Base-by-base conservation (phyloP, 1,140 invertebrate species). In the Lasioglossum albipes region DNA sequence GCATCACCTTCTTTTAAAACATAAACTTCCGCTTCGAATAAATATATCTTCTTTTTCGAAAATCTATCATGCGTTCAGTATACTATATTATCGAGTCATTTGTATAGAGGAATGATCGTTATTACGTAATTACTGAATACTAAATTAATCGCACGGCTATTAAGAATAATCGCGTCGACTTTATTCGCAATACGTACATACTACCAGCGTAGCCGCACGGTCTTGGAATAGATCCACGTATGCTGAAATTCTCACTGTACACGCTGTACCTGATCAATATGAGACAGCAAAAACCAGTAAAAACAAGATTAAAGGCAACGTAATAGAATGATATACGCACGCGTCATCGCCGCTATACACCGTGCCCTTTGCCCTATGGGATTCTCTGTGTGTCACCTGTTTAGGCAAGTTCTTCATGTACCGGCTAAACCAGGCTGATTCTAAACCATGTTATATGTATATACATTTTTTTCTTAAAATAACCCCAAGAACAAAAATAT, bases 231-330 rank as follows among this genome's bases (percentile, higher is more conserved):
- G 41, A 61, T 18, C 18, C 41, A 59, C 27, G 52, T 74, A 31
- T 65, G 49, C 62, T 67, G 36, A 73, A 78, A 59, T 79, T 66
- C 62, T 27, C 71, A 57, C 36, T 65, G 27, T 13, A 12, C 62
- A 13, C 52, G 22, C 16, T 18, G 62, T n/a, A 22, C 1, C 62
- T 74, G 52, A 59, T 79, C 77, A 42, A 79, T 79, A 79, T 74
- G 22, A 22, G 22, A 45, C 20, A 7, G 52, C 12, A 54, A 68
- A 73, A 79, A 74, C 69, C 45, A 45, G 61, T 66, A 73, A 74
- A 61, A 59, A 79, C 52, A 27, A 79, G 62, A 74, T 74, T 79
- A 74, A 49, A 54, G 59, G 74, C 52, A 45, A 52, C 67, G 61
- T 45, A 59, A 77, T 42, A 49, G 20, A 57, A 66, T 74, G 36